Evolutionary conservation across 2,113 vertebrate genomes (phyloP).

Genomic region (Percina caprodes): DNA sequence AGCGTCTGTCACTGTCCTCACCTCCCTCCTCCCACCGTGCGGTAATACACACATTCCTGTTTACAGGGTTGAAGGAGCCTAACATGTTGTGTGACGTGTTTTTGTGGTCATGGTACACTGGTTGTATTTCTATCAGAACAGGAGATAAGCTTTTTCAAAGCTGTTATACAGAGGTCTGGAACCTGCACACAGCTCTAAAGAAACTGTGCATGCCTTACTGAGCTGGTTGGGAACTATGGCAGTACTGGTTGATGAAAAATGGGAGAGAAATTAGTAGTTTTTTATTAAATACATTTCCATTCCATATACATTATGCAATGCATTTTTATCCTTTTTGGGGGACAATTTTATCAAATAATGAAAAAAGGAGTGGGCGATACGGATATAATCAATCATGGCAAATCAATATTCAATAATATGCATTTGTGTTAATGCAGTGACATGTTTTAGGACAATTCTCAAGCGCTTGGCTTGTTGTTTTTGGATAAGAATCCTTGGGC

Average conservation of each 20-base stretch:
- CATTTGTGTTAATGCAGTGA: background rate
- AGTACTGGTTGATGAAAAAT: background rate
- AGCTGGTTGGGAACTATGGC: background rate
- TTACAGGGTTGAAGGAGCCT: constrained; percentile 33
- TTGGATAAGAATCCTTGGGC: background rate
- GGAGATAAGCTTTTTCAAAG: background rate
- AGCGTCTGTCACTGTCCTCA: constrained; percentile 36
- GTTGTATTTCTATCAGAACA: constrained; percentile 44
- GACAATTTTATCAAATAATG: background rate
- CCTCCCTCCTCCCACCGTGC: constrained; percentile 1
- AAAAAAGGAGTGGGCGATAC: background rate
- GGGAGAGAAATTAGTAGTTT: too few relatives aligned
- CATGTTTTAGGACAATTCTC: background rate
- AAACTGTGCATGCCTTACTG: background rate
- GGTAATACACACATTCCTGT: constrained; percentile 34
- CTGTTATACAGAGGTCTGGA: background rate
- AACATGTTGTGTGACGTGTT: constrained; percentile 41
- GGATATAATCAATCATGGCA: background rate
- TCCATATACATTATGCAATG: too few relatives aligned
- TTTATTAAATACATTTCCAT: too few relatives aligned
- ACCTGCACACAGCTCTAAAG: background rate
- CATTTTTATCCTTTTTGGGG: background rate
- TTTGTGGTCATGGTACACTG: constrained; percentile 29
- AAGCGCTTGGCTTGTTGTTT: background rate
- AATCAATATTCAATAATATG: background rate